phyloP scores from a whole-genome alignment of 2,797 vertebrate genomes.

The Gymnodraco acuticeps region DNA sequence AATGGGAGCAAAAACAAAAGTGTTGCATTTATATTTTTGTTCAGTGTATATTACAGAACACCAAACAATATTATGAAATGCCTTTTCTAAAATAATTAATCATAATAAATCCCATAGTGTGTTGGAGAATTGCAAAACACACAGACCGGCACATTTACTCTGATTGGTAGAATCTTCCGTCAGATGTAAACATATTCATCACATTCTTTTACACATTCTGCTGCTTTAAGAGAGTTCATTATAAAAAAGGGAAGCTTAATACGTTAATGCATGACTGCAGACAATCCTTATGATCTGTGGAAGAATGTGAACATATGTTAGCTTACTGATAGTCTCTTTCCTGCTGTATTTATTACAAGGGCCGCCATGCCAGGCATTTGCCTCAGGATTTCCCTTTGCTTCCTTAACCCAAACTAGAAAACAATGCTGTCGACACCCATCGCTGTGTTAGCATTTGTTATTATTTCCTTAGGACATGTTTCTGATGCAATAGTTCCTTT shows the following conservation, averaged over 20 bases:
- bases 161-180: background rate
- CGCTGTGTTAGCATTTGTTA: slow-evolving; percentile 45
- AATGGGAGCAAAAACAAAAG: too few species aligned
- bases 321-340: slow-evolving; percentile 29
- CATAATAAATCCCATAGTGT: slow-evolving; percentile 25
- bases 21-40: too few species aligned
- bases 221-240: slow-evolving; percentile 16
- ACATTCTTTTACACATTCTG: slow-evolving; percentile 36
- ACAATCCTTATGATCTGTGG: slow-evolving; percentile 69
- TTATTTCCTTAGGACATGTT: slow-evolving; percentile 56
- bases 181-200: slow-evolving; percentile 18
- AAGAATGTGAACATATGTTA: slow-evolving; percentile 54
- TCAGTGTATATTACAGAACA: background rate
- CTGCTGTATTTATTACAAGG: slow-evolving; percentile 27
- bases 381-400: slow-evolving; percentile 73
- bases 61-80: slow-evolving; percentile 7
- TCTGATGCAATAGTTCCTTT: slow-evolving; percentile 56
- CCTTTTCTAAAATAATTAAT: slow-evolving; percentile 27
- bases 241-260: slow-evolving; percentile 47
- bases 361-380: slow-evolving; percentile 41
- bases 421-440: slow-evolving; percentile 66
- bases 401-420: slow-evolving; percentile 56
- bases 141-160: background rate
- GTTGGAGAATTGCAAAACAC: slow-evolving; percentile 24
- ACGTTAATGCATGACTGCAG: slow-evolving; percentile 65